These are phyloP conservation scores for Tiaroga cobitis DNA, from an alignment of 2,797 vertebrate species.

Conservation along the genomic window DNA sequence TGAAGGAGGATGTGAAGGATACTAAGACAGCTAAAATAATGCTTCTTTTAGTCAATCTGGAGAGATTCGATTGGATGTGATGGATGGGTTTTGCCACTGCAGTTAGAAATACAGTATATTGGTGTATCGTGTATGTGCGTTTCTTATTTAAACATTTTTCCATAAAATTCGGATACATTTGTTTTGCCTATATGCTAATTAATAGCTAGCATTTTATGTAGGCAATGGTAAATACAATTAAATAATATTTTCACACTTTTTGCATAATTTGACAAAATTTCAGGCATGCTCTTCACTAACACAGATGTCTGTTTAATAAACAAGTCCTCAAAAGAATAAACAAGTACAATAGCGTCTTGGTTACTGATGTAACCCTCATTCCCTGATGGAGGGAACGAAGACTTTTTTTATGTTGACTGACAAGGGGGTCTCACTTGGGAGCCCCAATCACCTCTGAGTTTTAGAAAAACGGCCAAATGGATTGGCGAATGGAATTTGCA, in stretches of 20 bases:
- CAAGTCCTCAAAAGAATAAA: no score
- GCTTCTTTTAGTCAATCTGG: neutral
- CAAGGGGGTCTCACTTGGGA: no score
- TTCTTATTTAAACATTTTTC: neutral
- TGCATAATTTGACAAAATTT: neutral
- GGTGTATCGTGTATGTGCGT: neutral
- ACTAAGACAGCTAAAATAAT: neutral
- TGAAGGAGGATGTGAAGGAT: neutral
- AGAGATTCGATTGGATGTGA: neutral
- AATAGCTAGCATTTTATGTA: neutral
- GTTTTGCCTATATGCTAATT: neutral
- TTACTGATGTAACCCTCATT: no score
- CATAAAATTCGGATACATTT: neutral
- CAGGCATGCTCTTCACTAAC: no score
- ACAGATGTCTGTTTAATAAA: no score
- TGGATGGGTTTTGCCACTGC: neutral
- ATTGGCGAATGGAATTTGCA: neutral
- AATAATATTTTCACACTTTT: neutral
- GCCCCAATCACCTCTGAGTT: neutral
- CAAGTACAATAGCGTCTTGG: no score
- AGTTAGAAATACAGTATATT: neutral
- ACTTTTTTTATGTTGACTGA: no score
- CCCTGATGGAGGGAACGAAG: no score
- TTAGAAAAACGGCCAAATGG: neutral
- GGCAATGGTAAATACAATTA: neutral